Conservation (phyloP, 2,113 vertebrate genomes). For the Phrynosoma platyrhinos region DNA sequence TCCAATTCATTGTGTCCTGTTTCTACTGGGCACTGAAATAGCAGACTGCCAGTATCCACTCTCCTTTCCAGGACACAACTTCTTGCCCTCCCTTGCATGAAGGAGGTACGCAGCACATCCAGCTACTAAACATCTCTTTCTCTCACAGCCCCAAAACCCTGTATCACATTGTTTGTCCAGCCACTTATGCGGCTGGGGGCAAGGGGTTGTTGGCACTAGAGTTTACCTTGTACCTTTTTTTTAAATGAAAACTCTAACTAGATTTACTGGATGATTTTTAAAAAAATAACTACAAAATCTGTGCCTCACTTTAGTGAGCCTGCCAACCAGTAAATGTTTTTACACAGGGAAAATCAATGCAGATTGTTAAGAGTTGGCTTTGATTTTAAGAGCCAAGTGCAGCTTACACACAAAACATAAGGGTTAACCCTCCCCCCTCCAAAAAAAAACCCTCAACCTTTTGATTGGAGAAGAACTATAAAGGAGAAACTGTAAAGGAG, state of each 20-base stretch:
- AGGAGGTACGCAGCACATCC: not conserved
- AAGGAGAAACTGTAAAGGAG: not conserved
- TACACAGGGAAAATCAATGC: not conserved
- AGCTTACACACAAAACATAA: not conserved
- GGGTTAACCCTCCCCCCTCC: not conserved
- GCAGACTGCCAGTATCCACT: not conserved
- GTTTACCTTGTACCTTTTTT: not conserved
- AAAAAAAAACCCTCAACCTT: not conserved
- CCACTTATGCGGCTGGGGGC: not conserved
- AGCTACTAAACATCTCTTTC: not conserved
- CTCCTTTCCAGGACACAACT: not conserved
- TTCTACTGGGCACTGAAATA: not conserved
- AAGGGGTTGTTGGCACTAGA: too few relatives aligned
- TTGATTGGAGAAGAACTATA: not conserved
- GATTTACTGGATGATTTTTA: not conserved
- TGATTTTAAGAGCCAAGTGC: not conserved
- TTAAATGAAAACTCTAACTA: not conserved
- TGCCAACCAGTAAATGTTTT: too few relatives aligned
- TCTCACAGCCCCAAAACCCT: too few relatives aligned
- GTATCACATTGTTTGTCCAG: constrained; percentile 3
- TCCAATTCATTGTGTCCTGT: not conserved
- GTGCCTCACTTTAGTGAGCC: too few relatives aligned
- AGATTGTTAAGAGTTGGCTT: not conserved
- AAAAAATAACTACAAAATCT: not conserved
- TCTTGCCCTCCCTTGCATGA: not conserved